These are phyloP conservation scores for Polypterus senegalus DNA, from an alignment of 2,113 vertebrate genomes.

Conservation along the genomic window DNA sequence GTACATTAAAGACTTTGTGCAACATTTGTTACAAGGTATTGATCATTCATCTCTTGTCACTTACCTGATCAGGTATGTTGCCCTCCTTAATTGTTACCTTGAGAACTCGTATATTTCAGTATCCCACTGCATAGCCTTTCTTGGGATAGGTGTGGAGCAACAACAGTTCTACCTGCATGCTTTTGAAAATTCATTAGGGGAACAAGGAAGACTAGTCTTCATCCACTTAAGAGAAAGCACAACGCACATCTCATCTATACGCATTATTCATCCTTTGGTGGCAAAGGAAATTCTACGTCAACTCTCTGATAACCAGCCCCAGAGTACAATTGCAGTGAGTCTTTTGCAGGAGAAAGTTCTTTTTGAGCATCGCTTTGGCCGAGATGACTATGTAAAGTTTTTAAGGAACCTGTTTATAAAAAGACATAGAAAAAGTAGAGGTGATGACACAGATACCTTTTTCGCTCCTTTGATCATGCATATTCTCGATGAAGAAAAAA, in stretches of 20 bases:
- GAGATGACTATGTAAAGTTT: constrained; percentile 43
- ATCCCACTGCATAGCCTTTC: constrained; percentile 64
- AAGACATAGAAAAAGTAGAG: constrained; percentile 50
- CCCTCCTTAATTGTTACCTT: constrained; percentile 65
- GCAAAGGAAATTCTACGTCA: constrained; percentile 64
- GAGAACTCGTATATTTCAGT: constrained; percentile 58
- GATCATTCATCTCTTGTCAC: constrained; percentile 36
- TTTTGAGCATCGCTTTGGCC: constrained; percentile 60
- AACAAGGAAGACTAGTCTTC: constrained; percentile 56
- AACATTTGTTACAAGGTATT: constrained; percentile 46
- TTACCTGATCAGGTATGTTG: constrained; percentile 47
- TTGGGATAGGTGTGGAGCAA: constrained; percentile 23
- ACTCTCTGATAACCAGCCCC: constrained; percentile 37
- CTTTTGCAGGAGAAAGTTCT: constrained; percentile 48
- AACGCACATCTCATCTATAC: constrained; percentile 47
- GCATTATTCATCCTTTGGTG: constrained; percentile 63
- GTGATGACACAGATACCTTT: constrained; percentile 47
- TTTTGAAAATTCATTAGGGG: constrained; percentile 46
- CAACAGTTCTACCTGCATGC: constrained; percentile 26
- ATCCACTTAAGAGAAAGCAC: constrained; percentile 54
- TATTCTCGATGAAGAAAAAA: constrained; percentile 32
- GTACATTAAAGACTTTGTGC: constrained; percentile 45
- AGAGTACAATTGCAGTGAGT: constrained; percentile 47
- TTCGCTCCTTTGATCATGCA: constrained; percentile 66
- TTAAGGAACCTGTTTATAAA: constrained; percentile 56